Evolutionary conservation across 2,888 invertebrate species (phyloP).

Genomic region (Dasysyrphus albostriatus): DNA sequence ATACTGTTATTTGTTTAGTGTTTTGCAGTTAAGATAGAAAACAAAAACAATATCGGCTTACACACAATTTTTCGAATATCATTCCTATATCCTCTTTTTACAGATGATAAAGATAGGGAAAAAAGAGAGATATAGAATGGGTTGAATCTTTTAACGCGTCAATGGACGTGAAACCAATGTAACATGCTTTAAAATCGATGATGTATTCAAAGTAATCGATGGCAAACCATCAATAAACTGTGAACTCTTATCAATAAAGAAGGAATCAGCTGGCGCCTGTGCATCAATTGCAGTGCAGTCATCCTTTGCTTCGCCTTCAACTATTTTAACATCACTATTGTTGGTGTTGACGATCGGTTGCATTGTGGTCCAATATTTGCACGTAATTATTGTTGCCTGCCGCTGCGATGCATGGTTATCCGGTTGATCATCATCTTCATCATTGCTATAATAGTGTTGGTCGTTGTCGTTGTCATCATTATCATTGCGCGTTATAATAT

Average conservation of each 20-base stretch:
- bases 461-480: slow-evolving; percentile 41
- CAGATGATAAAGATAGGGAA: slow-evolving; percentile 1
- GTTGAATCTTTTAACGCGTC: slow-evolving; percentile 78
- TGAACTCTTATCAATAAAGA: slow-evolving; percentile 79
- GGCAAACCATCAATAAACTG: slow-evolving; percentile 69
- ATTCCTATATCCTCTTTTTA: slow-evolving; percentile 17
- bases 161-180: slow-evolving; percentile 80
- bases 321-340: slow-evolving; percentile 45
- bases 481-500: slow-evolving; percentile 50
- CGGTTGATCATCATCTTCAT: slow-evolving; percentile 39
- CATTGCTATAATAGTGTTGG: slow-evolving; percentile 40
- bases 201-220: slow-evolving; percentile 76
- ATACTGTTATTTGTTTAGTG: background rate
- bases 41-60: slow-evolving; percentile 27
- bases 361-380: slow-evolving; percentile 81
- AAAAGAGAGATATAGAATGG: slow-evolving; percentile 2
- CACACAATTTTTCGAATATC: slow-evolving; percentile 20
- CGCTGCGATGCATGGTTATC: slow-evolving; percentile 39
- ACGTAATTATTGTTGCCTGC: slow-evolving; percentile 79
- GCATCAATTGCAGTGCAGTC: slow-evolving; percentile 47
- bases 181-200: slow-evolving; percentile 80
- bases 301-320: slow-evolving; percentile 51
- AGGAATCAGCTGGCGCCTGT: slow-evolving; percentile 76
- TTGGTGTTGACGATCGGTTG: slow-evolving; percentile 74
- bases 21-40: slow-evolving; percentile 47